Base-by-base conservation (phyloP, 2,797 vertebrate species). In the Sebastes steindachneri region DNA sequence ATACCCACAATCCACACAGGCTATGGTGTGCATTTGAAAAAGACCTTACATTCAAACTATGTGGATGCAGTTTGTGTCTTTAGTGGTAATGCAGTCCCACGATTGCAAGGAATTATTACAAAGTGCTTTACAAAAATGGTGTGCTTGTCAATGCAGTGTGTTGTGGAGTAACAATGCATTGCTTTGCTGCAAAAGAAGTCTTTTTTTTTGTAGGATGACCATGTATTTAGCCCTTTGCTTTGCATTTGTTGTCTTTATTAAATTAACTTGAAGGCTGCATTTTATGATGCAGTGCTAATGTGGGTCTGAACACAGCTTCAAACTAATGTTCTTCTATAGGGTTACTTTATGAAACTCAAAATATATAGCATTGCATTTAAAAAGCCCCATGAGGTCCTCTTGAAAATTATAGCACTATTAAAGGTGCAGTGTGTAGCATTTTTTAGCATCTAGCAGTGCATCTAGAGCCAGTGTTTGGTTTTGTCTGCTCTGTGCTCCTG, bases 51-150 rank as follows among this genome's bases (percentile, higher is more conserved):
- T 54, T 73, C 37, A 29, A 66, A 28, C 60, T 48, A 4, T 26
- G 19, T 63, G 28, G 67, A 45, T 73, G 28, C 25, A 57, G 68
- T 76, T 73, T 74, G 45, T 48, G 7, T 48, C 45, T 68, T 55
- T 9, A 60, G 51, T 9, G 19, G 23, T 17, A 55, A 78, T 26
- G 26, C 15, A 19, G 35, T 55, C 11, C 25, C 54, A 15, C 5
- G 1, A 15, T 54, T 54, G 7, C 2, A 14, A 9, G 14, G 12
- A 10, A 11, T 33, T 25, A 2, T 68, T 14, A 54, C 6, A 17
- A 31, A n/a, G 4, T 9, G n/a, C 23, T 58, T 51, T 12, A 58
- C 12, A 1, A 0, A 21, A 35, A 62, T 19, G 12, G 12, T 19
- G 8, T 3, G 25, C 2, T 41, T 59, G 12, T 7, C 51, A 37